phyloP scores from a whole-genome alignment of 2,113 vertebrate genomes.

The Eurystomus gularis region DNA sequence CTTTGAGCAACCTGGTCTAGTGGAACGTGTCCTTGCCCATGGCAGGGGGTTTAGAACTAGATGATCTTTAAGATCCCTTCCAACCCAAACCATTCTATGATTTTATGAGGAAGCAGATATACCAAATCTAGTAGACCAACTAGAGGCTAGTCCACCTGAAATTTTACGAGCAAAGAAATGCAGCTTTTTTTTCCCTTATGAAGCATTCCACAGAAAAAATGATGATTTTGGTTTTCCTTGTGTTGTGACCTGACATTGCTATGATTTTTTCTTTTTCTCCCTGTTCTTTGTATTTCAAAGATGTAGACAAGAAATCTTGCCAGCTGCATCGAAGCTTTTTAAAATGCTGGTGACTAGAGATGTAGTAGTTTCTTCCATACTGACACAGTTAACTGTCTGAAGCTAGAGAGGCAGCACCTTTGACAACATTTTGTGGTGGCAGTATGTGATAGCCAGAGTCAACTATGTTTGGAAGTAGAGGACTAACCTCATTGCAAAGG shows the following conservation, averaged over 20 bases:
- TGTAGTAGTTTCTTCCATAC: background rate
- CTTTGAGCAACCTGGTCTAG: background rate
- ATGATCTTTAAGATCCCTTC: background rate
- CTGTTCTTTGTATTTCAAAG: background rate
- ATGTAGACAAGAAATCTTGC: background rate
- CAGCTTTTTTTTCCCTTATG: background rate
- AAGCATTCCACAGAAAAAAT: background rate
- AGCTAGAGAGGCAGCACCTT: background rate
- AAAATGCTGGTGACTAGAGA: background rate
- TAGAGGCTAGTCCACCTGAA: background rate
- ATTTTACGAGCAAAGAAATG: background rate
- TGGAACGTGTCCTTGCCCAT: background rate
- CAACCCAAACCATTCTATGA: background rate
- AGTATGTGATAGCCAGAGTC: background rate
- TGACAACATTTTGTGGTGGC: background rate
- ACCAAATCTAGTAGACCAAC: background rate
- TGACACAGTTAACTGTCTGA: background rate
- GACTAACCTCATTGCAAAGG: background rate
- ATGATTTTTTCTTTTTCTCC: background rate
- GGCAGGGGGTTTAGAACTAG: background rate
- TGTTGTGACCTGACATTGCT: background rate
- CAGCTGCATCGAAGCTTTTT: background rate
- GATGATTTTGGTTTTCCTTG: background rate
- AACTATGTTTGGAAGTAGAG: background rate
- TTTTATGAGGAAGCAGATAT: background rate